Conservation (phyloP, 2,888 invertebrate species). For the Spicauda simplicius region DNA sequence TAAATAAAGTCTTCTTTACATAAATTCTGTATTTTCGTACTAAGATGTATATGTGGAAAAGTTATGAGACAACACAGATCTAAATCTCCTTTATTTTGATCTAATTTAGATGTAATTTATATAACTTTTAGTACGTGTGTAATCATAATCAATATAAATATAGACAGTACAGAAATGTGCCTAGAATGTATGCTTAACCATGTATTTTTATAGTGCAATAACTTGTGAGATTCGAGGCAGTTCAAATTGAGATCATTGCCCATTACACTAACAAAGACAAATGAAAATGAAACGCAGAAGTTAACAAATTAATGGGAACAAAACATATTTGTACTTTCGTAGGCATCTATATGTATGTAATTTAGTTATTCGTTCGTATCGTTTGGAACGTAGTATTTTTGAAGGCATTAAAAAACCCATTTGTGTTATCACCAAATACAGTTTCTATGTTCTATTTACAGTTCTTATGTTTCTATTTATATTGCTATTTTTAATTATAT, state of each 20-base stretch:
- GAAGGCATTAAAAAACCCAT: too few relatives aligned
- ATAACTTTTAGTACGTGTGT: constrained; percentile 69
- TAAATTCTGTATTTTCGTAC: constrained; percentile 42
- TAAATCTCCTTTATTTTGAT: constrained; percentile 52
- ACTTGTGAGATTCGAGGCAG: constrained; percentile 70
- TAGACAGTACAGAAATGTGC: constrained; percentile 82
- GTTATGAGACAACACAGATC: constrained; percentile 36
- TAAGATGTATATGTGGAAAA: constrained; percentile 38
- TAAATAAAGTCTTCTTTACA: constrained; percentile 1
- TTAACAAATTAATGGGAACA: constrained; percentile 7
- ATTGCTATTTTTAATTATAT: too few relatives aligned
- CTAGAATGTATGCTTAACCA: constrained; percentile 80
- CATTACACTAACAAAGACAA: constrained; percentile 18
- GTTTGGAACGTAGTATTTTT: not conserved
- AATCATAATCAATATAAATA: constrained; percentile 65
- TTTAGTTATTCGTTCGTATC: not conserved
- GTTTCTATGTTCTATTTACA: too few relatives aligned
- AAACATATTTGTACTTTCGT: not conserved
- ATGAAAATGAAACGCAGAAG: constrained; percentile 21
- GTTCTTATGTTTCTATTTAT: too few relatives aligned
- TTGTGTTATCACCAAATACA: too few relatives aligned
- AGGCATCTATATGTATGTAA: not conserved
- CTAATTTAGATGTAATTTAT: constrained; percentile 61
- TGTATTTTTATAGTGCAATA: constrained; percentile 82
- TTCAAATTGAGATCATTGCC: constrained; percentile 41